A percentile compares a stretch with the other conserved stretches of the same genome.
Conservation (phyloP, 2,797 vertebrate species). For the Cuniculus paca region DNA sequence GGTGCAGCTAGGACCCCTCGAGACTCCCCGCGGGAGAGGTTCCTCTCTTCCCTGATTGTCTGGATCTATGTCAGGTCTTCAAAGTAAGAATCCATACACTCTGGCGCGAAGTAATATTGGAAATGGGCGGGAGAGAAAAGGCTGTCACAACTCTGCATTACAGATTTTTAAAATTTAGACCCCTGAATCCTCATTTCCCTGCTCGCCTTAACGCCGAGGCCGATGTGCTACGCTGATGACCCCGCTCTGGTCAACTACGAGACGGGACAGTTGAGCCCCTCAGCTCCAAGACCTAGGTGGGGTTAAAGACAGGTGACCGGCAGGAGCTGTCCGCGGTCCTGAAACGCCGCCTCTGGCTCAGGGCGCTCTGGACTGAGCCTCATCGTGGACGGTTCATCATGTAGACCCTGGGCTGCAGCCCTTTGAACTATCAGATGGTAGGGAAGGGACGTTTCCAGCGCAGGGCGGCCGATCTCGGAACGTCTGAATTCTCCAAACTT, state of each 20-base stretch:
- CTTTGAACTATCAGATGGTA: not conserved
- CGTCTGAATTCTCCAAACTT: not conserved
- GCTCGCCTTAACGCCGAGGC: not conserved
- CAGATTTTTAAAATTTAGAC: not conserved
- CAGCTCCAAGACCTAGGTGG: not conserved
- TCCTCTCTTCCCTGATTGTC: not conserved
- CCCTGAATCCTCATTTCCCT: not conserved
- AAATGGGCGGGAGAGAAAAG: not conserved
- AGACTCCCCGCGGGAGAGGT: not conserved
- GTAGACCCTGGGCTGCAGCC: not conserved
- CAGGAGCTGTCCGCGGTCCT: conserved; percentile 80
- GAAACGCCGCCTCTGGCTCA: not conserved
- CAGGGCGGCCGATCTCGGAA: not conserved
- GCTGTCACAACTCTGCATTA: not conserved
- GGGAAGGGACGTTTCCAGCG: not conserved
- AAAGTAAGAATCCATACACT: not conserved
- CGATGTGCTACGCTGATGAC: too few relatives aligned
- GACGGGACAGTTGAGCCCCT: not conserved
- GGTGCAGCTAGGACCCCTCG: not conserved
- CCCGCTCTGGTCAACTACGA: not conserved
- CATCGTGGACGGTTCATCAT: too few relatives aligned
- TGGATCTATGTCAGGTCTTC: not conserved
- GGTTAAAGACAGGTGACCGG: not conserved
- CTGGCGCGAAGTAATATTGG: not conserved
- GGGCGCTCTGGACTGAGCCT: fast-evolving